Evolutionary conservation across 2,113 vertebrate species (phyloP).

Genomic region (Baryphthengus martii): DNA sequence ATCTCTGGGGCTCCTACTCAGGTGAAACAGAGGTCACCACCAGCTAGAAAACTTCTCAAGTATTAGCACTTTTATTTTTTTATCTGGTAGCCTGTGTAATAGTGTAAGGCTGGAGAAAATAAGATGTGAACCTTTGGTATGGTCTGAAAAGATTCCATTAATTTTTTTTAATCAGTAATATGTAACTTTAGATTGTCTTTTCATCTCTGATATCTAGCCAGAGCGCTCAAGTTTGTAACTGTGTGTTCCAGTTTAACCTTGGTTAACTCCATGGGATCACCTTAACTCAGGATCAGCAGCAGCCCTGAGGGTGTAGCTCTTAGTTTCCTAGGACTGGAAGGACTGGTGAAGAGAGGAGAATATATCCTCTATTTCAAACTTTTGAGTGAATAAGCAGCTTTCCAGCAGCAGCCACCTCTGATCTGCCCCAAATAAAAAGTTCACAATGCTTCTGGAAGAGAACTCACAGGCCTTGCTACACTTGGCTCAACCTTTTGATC

Average conservation of each 20-base stretch:
- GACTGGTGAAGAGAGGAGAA: neutral
- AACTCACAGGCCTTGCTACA: neutral
- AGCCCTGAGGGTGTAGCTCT: neutral
- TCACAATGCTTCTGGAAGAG: neutral
- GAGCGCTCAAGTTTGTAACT: neutral
- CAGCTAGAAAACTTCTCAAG: neutral
- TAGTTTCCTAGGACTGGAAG: neutral
- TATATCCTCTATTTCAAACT: neutral
- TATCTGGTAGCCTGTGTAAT: neutral
- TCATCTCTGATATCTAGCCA: neutral
- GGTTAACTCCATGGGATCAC: rapidly evolving
- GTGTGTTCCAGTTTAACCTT: neutral
- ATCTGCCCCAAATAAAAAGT: neutral
- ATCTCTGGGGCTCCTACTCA: neutral
- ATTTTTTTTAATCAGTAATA: neutral
- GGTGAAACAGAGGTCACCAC: conserved; percentile 22
- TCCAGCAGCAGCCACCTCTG: neutral
- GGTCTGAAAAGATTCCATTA: neutral
- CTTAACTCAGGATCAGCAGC: neutral
- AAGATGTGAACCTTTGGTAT: neutral
- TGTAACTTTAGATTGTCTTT: neutral
- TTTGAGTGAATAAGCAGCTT: neutral
- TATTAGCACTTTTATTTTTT: neutral
- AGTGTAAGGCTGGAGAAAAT: neutral
- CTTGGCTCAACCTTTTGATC: neutral